A percentile compares a stretch with the other conserved stretches of the same genome.
These are phyloP conservation scores for Nansenia antarctica DNA, from an alignment of 2,113 vertebrate species.

Conservation along the genomic window DNA sequence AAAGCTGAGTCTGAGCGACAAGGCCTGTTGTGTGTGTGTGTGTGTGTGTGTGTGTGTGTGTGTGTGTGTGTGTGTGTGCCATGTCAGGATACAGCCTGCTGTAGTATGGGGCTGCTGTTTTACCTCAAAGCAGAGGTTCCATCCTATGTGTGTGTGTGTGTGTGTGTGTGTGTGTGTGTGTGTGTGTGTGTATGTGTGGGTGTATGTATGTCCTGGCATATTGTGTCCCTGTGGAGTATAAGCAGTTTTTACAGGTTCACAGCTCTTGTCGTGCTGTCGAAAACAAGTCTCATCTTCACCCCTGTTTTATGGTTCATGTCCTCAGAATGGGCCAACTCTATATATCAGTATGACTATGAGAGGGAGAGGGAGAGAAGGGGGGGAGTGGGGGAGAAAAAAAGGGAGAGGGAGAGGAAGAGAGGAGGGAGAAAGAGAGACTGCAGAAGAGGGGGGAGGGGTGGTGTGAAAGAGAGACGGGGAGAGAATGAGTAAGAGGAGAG, in stretches of 20 bases:
- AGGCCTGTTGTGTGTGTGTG: constrained; percentile 38
- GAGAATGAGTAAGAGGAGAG: background rate
- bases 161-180: constrained; percentile 20
- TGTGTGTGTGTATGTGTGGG: constrained; percentile 45
- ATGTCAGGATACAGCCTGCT: constrained; percentile 41
- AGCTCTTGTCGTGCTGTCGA: constrained; percentile 14
- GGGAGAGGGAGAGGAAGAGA: background rate
- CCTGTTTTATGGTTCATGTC: background rate
- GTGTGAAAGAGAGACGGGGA: background rate
- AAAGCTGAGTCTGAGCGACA: constrained; percentile 41
- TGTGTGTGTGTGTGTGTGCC: constrained; percentile 22
- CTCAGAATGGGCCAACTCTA: background rate
- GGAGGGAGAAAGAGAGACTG: background rate
- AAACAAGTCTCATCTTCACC: constrained; percentile 2
- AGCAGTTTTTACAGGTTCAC: background rate
- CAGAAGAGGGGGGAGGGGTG: background rate
- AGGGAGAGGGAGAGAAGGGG: background rate
- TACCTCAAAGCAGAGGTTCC: constrained; percentile 18
- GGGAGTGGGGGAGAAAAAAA: background rate
- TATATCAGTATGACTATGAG: background rate
- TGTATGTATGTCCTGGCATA: too few species aligned
- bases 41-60: constrained; percentile 13
- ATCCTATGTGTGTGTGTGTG: constrained; percentile 23
- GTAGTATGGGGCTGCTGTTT: constrained; percentile 41
- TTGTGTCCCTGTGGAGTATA: too few species aligned